Base-by-base conservation (phyloP, 2,888 invertebrate genomes). In the Clivina fossor region DNA sequence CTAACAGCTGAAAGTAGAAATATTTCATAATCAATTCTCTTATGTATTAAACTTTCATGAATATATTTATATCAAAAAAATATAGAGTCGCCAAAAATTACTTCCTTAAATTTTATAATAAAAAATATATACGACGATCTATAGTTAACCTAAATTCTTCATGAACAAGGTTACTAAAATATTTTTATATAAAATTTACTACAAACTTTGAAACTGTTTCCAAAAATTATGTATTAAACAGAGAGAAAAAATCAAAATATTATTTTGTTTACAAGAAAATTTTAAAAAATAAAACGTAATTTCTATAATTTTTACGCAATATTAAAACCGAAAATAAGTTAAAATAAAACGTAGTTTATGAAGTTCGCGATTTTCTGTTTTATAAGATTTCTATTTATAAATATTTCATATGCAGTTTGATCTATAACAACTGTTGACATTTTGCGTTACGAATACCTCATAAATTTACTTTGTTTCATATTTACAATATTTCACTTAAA, bases 1-100 rank as follows among this genome's bases (percentile, higher is more conserved):
- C n/a, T 11, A 41, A 9, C 13, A 24, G 26, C 26, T 7, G 30
- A 30, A 44, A 30, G 30, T 28, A 30, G n/a, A 43, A 24, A 9
- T 16, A 44, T 44, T 44, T 44, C 44, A 32, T 44, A 13, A 44
- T 44, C 28, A 44, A 7, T 44, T 44, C 20, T 44, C 44, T 44
- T 44, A 30, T 30, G 19, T 28, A 30, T 24, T 28, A 43, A 30
- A 44, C 44, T 44, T 44, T 44, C 44, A 30, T 44, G 44, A 44
- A 44, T 44, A 30, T 30, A 44, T 44, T 44, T 44, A n/a, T n/a
- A n/a, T 44, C 30, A 28, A 44, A 44, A 30, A 44, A 24, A 24
- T 7, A 30, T 44, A 18, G 26, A 28, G 28, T 11, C 11, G 28
- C 16, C 19, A 44, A 18, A 32, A 30, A 32, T n/a, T 20, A 32